These are phyloP conservation scores for Centropristis striata DNA, from an alignment of 2,113 vertebrate species.

Conservation along the genomic window DNA sequence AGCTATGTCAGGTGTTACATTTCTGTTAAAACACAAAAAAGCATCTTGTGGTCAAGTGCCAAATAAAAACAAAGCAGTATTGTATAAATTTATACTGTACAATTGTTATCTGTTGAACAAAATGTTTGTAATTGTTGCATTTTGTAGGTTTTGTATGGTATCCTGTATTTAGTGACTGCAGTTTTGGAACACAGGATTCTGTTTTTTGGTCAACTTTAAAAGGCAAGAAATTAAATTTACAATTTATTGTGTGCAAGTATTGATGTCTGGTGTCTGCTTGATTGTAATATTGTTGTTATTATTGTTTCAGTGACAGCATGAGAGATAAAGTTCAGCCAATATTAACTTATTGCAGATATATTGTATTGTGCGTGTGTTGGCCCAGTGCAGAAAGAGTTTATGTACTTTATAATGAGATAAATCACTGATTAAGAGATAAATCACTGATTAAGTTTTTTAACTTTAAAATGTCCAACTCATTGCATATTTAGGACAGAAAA, in stretches of 20 bases:
- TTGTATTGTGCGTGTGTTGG: neutral
- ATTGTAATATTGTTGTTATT: slow-evolving; percentile 14
- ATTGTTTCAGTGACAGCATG: neutral
- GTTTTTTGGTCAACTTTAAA: slow-evolving; percentile 76
- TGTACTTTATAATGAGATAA: neutral
- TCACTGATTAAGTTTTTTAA: neutral
- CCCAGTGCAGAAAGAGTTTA: neutral
- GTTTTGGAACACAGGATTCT: slow-evolving; percentile 79
- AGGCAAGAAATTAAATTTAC: slow-evolving; percentile 81
- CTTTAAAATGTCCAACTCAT: neutral
- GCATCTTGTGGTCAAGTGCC: slow-evolving; percentile 85
- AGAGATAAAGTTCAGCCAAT: neutral
- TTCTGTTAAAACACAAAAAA: slow-evolving; percentile 80
- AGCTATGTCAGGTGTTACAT: slow-evolving; percentile 69
- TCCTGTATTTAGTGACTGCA: slow-evolving; percentile 85
- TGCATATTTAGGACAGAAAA: neutral
- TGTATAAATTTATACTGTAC: slow-evolving; percentile 87
- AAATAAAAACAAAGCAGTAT: slow-evolving; percentile 87
- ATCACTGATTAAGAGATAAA: too few relatives aligned
- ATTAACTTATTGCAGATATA: neutral
- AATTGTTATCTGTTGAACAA: slow-evolving; percentile 84
- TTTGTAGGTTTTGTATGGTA: slow-evolving; percentile 89
- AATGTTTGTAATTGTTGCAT: slow-evolving; percentile 87
- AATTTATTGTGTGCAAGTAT: slow-evolving; percentile 65
- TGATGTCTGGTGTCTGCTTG: slow-evolving; percentile 31